A percentile compares a stretch with the other conserved stretches of the same genome.
These are phyloP conservation scores for Eriosoma lanigerum DNA, from an alignment of 1,140 invertebrate species.

Conservation along the genomic window DNA sequence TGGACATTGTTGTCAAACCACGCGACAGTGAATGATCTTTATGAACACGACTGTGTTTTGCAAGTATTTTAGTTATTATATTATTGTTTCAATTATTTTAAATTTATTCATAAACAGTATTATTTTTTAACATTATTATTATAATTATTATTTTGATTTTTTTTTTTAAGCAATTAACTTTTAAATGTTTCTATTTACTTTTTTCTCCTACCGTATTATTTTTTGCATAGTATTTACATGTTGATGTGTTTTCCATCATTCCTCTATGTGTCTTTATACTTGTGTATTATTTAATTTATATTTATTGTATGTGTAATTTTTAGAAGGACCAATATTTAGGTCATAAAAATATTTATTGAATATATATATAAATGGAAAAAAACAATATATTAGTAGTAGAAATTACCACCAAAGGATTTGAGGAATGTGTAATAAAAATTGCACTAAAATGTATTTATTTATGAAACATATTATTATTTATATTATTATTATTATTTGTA, in stretches of 20 bases:
- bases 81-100: slow-evolving; percentile 51
- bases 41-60: slow-evolving; percentile 38
- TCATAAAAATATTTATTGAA: slow-evolving; percentile 37
- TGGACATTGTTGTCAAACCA: slow-evolving; percentile 36
- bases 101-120: slow-evolving; percentile 50
- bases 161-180: slow-evolving; percentile 50
- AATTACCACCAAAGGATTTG: slow-evolving; percentile 48
- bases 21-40: slow-evolving; percentile 43
- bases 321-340: slow-evolving; percentile 16
- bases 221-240: slow-evolving; percentile 35
- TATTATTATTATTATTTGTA: slow-evolving; percentile 45
- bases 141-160: slow-evolving; percentile 8
- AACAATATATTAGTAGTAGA: slow-evolving; percentile 49
- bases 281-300: slow-evolving; percentile 51
- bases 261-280: slow-evolving; percentile 40
- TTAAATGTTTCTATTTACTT: slow-evolving; percentile 44
- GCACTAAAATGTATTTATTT: slow-evolving; percentile 39
- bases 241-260: slow-evolving; percentile 49
- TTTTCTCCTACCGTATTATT: slow-evolving; percentile 41
- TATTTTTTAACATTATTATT: slow-evolving; percentile 44
- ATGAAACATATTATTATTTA: slow-evolving; percentile 39
- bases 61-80: slow-evolving; percentile 43
- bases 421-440: slow-evolving; percentile 22
- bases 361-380: slow-evolving; percentile 21
- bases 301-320: slow-evolving; percentile 39